phyloP scores from a whole-genome alignment of 2,888 invertebrate genomes.

The Temnothorax rugatulus region DNA sequence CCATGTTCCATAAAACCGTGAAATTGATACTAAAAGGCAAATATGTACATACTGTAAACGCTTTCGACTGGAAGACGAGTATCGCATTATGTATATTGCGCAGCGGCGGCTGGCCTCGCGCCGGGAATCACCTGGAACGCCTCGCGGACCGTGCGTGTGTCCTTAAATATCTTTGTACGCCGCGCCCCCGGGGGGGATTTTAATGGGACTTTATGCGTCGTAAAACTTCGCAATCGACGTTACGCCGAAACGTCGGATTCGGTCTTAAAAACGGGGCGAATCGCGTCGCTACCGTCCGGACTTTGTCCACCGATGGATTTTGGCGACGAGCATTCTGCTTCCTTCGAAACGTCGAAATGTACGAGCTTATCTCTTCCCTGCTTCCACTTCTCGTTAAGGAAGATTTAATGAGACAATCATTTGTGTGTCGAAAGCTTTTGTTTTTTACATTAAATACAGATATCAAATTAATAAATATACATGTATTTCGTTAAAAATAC shows the following conservation, averaged over 20 bases:
- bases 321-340: not conserved
- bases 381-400: not conserved
- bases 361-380: not conserved
- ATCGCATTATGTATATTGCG: slow-evolving; percentile 50
- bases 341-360: not conserved
- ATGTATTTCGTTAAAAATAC: not conserved
- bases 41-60: slow-evolving; percentile 54
- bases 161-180: slow-evolving; percentile 28
- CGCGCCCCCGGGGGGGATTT: slow-evolving; percentile 1
- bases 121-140: slow-evolving; percentile 45
- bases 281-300: not conserved
- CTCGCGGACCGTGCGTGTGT: slow-evolving; percentile 26
- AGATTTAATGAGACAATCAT: not conserved
- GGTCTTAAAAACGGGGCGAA: not conserved
- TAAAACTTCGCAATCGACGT: slow-evolving; percentile 43
- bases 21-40: slow-evolving; percentile 54
- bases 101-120: slow-evolving; percentile 39
- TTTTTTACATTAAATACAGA: not conserved
- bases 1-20: slow-evolving; percentile 56
- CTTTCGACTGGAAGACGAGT: slow-evolving; percentile 52
- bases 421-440: not conserved
- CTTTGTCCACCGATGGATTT: not conserved
- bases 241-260: not conserved
- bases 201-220: slow-evolving; percentile 40
- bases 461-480: not conserved